Evolutionary conservation across 1,140 invertebrate genomes (phyloP), one percentile per base, ranked within the genome.

Genomic region (Lasioglossum baleicum): DNA sequence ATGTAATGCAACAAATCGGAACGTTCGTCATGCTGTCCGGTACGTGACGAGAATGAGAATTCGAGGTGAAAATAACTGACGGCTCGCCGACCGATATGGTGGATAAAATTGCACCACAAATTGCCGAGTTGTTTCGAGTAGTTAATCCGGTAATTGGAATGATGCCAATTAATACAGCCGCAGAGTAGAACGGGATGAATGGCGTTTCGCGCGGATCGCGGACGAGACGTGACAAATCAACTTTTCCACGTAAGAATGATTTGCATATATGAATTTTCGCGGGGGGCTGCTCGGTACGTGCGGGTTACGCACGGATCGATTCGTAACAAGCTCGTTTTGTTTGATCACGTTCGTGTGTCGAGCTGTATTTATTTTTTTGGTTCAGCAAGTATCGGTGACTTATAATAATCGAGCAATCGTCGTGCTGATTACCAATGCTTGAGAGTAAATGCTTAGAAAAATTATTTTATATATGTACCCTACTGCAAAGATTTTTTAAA

Each of bases 41-140:
- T 79, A 79, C 76, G 76, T 79, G 76, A 79, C 76, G 76, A 73
- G 76, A 79, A 79, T 73, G 76, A 65, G 76, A 65, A 79, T 79
- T 35, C 61, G 35, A 22, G 76, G 76, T 79, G 76, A 79, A 79
- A 79, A 73, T 79, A 79, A 73, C 76, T 56, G 69, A 79, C 76
- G 53, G 69, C 51, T 1, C 17, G 0, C 40, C 31, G 51, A 22
- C 76, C 69, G 70, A 79, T 79, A 73, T 58, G 60, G n/a, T 35
- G 76, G 61, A 72, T 79, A 73, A 79, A 79, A 79, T 79, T 73
- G 69, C 70, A 65, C 70, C 70, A 69, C 76, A 73, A 73, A 79
- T 72, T 53, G 76, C 31, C 48, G 48, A 73, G 61, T 79, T 79
- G 70, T 79, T 79, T 73, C 61, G 61, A 65, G 61, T 79, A 79